A percentile compares a stretch with the other conserved stretches of the same genome.
These are phyloP conservation scores for Fragum sueziense DNA, from an alignment of 2,888 invertebrate genomes.

Conservation along the genomic window DNA sequence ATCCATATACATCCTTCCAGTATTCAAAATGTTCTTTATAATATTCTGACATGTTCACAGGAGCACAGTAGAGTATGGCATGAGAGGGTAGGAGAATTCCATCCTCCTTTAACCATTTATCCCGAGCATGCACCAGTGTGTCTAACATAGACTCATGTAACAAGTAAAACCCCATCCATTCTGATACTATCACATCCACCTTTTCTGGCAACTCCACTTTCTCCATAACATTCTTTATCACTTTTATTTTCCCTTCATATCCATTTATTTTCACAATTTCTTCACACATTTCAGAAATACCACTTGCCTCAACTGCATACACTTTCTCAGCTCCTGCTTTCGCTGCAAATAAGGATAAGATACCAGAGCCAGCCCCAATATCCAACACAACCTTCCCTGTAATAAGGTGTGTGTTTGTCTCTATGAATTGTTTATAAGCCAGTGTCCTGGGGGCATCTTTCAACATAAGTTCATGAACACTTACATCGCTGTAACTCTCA, in stretches of 20 bases:
- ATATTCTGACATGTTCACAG: slow-evolving; percentile 77
- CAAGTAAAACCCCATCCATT: slow-evolving; percentile 83
- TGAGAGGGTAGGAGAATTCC: slow-evolving; percentile 78
- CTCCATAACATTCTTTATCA: slow-evolving; percentile 77
- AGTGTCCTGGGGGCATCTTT: slow-evolving; percentile 79
- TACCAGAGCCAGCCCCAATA: slow-evolving; percentile 81
- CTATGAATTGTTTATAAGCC: slow-evolving; percentile 79
- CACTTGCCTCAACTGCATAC: slow-evolving; percentile 80
- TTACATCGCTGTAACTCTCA: slow-evolving; percentile 75
- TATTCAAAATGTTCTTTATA: slow-evolving; percentile 73
- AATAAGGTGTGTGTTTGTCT: slow-evolving; percentile 76
- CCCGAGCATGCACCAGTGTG: slow-evolving; percentile 79
- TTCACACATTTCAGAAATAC: slow-evolving; percentile 71
- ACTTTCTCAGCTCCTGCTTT: slow-evolving; percentile 79
- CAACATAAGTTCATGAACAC: slow-evolving; percentile 80
- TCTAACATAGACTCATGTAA: slow-evolving; percentile 81
- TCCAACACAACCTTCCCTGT: slow-evolving; percentile 84
- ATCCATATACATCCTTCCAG: slow-evolving; percentile 80
- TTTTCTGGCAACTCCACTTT: slow-evolving; percentile 72
- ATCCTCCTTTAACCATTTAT: slow-evolving; percentile 75
- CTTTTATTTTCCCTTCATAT: slow-evolving; percentile 71
- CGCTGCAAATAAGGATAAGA: slow-evolving; percentile 80
- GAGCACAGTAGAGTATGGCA: slow-evolving; percentile 75
- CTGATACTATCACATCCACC: slow-evolving; percentile 80
- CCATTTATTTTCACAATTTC: slow-evolving; percentile 76